phyloP scores from a whole-genome alignment of 2,113 vertebrate species.

The Probosciger aterrimus region DNA sequence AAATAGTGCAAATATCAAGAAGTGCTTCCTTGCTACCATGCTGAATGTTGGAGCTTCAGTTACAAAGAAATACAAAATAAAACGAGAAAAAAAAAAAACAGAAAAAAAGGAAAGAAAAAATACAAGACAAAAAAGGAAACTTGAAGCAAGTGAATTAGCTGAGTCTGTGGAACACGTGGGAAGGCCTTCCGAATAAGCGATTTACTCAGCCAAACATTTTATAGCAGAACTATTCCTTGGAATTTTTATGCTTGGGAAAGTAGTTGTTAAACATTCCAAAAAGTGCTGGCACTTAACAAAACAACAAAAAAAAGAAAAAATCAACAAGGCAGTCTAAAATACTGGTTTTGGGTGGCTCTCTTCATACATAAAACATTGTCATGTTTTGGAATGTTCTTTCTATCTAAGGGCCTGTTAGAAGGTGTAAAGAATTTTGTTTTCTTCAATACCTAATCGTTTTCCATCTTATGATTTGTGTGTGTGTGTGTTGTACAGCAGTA shows the following conservation, averaged over 20 bases:
- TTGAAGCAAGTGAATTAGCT: constrained; percentile 59
- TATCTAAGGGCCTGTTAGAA: constrained; percentile 76
- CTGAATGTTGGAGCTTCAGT: constrained; percentile 64
- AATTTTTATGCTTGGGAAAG: constrained; percentile 69
- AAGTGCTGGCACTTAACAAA: constrained; percentile 78
- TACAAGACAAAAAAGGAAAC: neutral
- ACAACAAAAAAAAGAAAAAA: constrained; percentile 24
- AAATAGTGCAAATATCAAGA: constrained; percentile 72
- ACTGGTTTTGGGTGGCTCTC: constrained; percentile 60
- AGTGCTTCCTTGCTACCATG: constrained; percentile 73
- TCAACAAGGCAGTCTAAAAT: constrained; percentile 57
- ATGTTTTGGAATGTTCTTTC: constrained; percentile 74
- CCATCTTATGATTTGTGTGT: constrained; percentile 79
- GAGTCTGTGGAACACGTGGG: constrained; percentile 49
- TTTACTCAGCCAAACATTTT: constrained; percentile 69
- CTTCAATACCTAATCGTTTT: constrained; percentile 73
- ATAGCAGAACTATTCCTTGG: constrained; percentile 66
- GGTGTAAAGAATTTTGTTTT: constrained; percentile 74
- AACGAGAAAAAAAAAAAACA: neutral
- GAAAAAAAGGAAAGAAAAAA: neutral
- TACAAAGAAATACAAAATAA: constrained; percentile 25
- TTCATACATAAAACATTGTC: constrained; percentile 61
- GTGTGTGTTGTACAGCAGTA: constrained; percentile 91
- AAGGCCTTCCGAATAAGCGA: constrained; percentile 49
- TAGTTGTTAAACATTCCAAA: constrained; percentile 78